Evolutionary conservation across 2,113 vertebrate genomes (phyloP).

Genomic region (Columba janthina): DNA sequence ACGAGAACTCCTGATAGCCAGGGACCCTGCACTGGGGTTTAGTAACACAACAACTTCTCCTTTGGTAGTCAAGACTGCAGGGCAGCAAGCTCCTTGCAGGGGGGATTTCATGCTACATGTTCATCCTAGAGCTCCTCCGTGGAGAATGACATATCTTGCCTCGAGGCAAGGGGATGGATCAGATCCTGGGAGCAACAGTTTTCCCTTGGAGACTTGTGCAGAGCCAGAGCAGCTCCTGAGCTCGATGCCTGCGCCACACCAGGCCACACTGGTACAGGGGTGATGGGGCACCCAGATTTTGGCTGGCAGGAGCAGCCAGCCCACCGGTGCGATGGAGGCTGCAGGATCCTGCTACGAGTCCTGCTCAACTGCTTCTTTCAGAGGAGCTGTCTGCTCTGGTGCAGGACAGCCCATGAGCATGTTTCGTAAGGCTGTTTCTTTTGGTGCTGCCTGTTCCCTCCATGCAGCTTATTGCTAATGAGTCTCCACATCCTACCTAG

Average conservation of each 20-base stretch:
- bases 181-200: background rate
- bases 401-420: background rate
- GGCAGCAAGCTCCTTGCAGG: background rate
- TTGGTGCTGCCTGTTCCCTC: background rate
- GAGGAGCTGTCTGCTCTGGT: background rate
- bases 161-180: background rate
- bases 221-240: background rate
- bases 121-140: background rate
- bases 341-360: background rate
- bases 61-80: background rate
- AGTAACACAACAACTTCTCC: background rate
- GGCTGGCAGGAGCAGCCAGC: background rate
- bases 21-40: background rate
- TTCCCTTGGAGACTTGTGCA: background rate
- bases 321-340: background rate
- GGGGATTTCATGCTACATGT: background rate
- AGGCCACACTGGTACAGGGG: background rate
- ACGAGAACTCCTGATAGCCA: background rate
- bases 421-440: background rate
- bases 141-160: background rate
- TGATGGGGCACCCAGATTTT: background rate
- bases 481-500: background rate
- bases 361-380: background rate
- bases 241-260: background rate
- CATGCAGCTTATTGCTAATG: background rate